These are phyloP conservation scores for Urocyon cinereoargenteus DNA, from an alignment of 2,797 vertebrate species.

Conservation along the genomic window DNA sequence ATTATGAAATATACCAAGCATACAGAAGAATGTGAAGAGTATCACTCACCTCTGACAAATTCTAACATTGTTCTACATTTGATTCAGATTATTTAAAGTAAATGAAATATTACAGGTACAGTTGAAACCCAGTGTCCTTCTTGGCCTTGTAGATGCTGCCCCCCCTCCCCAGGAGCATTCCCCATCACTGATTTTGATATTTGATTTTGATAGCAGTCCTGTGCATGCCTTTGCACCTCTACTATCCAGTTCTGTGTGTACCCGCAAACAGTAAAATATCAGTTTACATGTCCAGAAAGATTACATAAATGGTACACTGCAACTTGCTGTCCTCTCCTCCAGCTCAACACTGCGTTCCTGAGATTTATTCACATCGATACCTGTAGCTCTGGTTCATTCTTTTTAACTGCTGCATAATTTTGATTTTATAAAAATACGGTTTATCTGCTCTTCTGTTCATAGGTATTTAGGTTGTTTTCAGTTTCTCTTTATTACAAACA, in stretches of 20 bases:
- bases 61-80: background rate
- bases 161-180: background rate
- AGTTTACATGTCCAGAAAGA: background rate
- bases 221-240: background rate
- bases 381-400: background rate
- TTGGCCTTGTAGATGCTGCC: background rate
- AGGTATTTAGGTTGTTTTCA: background rate
- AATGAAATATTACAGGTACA: rapidly evolving
- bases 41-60: background rate
- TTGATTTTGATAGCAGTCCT: background rate
- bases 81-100: background rate
- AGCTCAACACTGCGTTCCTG: background rate
- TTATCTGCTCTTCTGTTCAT: background rate
- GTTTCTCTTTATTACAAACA: conserved; percentile 3
- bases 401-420: background rate
- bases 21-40: background rate
- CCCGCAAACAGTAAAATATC: background rate
- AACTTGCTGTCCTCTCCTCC: background rate
- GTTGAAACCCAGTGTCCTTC: background rate
- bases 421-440: background rate
- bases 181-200: background rate
- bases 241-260: background rate
- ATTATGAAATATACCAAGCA: background rate
- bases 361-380: background rate
- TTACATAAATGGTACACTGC: background rate